phyloP scores from a whole-genome alignment of 2,888 invertebrate genomes.

The Drosophila diplacantha region DNA sequence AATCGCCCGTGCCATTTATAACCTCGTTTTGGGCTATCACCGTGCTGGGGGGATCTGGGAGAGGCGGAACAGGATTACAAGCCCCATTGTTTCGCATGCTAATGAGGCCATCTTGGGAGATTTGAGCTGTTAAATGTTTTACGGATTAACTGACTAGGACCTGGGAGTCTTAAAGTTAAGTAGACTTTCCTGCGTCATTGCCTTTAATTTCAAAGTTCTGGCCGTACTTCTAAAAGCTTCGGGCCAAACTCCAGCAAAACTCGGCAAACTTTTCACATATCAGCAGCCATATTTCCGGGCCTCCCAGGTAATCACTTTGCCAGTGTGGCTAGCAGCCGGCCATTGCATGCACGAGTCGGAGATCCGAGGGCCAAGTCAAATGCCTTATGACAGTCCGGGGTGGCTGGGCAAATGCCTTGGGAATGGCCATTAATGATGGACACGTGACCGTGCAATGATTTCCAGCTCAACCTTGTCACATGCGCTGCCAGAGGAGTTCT shows the following conservation, averaged over 20 bases:
- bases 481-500: slow-evolving; percentile 40
- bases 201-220: slow-evolving; percentile 30
- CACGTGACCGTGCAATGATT: slow-evolving; percentile 77
- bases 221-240: not conserved
- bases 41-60: not conserved
- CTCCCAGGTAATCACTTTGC: slow-evolving; percentile 41
- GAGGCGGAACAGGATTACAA: slow-evolving; percentile 7
- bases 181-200: slow-evolving; percentile 16
- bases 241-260: not conserved
- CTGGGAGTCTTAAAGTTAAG: slow-evolving; percentile 1
- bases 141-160: slow-evolving; percentile 23
- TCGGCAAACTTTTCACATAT: slow-evolving; percentile 24
- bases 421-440: slow-evolving; percentile 68
- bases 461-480: slow-evolving; percentile 73
- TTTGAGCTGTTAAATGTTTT: slow-evolving; percentile 27
- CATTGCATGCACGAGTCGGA: slow-evolving; percentile 48
- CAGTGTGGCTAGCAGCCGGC: slow-evolving; percentile 41
- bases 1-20: slow-evolving; percentile 51
- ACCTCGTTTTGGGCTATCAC: slow-evolving; percentile 40
- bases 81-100: slow-evolving; percentile 38
- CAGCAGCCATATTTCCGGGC: slow-evolving; percentile 36
- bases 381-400: slow-evolving; percentile 59
- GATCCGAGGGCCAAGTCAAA: slow-evolving; percentile 50
- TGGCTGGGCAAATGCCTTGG: slow-evolving; percentile 1
- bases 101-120: slow-evolving; percentile 20